A percentile compares a stretch with the other conserved stretches of the same genome.
Conservation (phyloP, 2,113 vertebrate genomes). For the Lamprotornis superbus region DNA sequence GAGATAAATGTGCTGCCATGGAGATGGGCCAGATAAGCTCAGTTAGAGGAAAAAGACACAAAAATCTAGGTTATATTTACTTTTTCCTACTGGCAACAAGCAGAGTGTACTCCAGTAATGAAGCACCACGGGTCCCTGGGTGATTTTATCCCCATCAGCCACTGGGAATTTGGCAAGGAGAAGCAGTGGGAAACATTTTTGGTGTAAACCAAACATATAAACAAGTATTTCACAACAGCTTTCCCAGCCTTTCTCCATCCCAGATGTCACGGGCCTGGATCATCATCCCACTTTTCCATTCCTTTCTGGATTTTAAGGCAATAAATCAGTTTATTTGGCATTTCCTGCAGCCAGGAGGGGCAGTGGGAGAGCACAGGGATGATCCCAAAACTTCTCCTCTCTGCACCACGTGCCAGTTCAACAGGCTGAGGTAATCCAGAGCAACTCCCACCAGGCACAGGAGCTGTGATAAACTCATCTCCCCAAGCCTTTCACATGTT, state of each 20-base stretch:
- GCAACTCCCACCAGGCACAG: constrained; percentile 49
- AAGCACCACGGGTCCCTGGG: not conserved
- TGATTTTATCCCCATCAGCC: not conserved
- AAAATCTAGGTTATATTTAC: not conserved
- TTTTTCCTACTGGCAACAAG: not conserved
- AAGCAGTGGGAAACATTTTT: not conserved
- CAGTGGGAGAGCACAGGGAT: not conserved
- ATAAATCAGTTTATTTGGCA: not conserved
- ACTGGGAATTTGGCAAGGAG: not conserved
- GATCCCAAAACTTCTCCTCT: not conserved
- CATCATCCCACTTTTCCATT: not conserved
- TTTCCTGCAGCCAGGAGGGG: not conserved
- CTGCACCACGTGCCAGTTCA: not conserved
- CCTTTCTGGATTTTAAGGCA: not conserved
- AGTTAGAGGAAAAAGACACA: not conserved
- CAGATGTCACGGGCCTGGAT: not conserved
- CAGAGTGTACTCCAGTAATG: not conserved
- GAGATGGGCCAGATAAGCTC: not conserved
- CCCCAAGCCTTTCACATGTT: constrained; percentile 55
- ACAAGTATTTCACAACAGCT: not conserved
- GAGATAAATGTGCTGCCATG: not conserved
- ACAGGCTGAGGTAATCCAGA: not conserved
- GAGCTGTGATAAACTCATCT: constrained; percentile 45
- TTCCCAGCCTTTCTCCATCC: not conserved
- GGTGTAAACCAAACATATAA: not conserved